These are phyloP conservation scores for Panzeria rudis DNA, from an alignment of 2,888 invertebrate genomes.

Conservation along the genomic window DNA sequence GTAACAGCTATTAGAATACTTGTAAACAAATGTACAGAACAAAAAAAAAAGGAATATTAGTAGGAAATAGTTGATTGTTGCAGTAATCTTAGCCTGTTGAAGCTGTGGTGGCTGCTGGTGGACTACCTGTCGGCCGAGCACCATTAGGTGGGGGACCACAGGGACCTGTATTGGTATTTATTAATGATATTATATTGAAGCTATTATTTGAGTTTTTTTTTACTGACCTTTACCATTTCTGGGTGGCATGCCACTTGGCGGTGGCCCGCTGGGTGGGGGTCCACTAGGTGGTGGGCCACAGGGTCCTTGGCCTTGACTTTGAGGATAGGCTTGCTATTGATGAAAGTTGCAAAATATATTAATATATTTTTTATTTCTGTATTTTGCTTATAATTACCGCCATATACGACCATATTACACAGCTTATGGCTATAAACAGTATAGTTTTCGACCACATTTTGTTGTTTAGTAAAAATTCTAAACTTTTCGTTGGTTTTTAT, in stretches of 20 bases:
- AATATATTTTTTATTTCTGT: neutral
- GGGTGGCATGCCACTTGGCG: conserved; percentile 65
- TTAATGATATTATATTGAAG: neutral
- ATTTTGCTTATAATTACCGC: conserved; percentile 50
- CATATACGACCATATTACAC: conserved; percentile 50
- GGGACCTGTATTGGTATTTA: conserved; percentile 43
- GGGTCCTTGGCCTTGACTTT: conserved; percentile 36
- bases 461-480: conserved; percentile 9
- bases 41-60: neutral
- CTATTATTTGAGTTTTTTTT: neutral
- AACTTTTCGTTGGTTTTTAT: conserved; percentile 42
- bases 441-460: conserved; percentile 64
- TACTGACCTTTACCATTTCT: conserved; percentile 44
- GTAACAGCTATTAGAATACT: conserved; percentile 22
- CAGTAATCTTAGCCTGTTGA: conserved; percentile 27
- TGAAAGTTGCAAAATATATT: neutral
- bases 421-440: conserved; percentile 42
- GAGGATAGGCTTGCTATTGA: conserved; percentile 59
- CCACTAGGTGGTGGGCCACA: conserved; percentile 71
- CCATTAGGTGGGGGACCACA: conserved; percentile 62
- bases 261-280: conserved; percentile 64
- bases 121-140: neutral
- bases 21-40: neutral
- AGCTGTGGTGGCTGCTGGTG: conserved; percentile 41
- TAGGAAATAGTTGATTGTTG: neutral